These are phyloP conservation scores for Stomatorhinus walkeri DNA, from an alignment of 2,797 vertebrate genomes.

Conservation along the genomic window DNA sequence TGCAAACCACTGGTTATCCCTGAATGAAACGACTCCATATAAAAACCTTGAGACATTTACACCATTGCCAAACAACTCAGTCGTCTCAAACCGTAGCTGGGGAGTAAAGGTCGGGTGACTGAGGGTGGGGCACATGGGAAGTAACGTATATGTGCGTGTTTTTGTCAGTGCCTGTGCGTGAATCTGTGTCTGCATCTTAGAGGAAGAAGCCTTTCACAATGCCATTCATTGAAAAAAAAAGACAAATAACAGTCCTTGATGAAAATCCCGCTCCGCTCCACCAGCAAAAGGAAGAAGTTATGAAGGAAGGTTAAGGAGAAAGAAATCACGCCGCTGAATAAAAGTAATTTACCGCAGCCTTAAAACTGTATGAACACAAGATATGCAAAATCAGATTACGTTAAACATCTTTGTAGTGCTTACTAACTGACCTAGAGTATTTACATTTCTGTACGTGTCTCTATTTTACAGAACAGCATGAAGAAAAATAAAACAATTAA, in stretches of 20 bases:
- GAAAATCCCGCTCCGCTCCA: slow-evolving; percentile 1
- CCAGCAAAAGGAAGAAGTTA: slow-evolving; percentile 19
- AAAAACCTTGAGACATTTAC: neutral
- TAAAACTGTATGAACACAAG: slow-evolving; percentile 68
- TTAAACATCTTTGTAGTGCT: slow-evolving; percentile 35
- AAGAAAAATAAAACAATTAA: slow-evolving; percentile 52
- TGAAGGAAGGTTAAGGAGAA: slow-evolving; percentile 19
- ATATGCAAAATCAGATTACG: slow-evolving; percentile 80
- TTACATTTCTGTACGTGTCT: slow-evolving; percentile 52
- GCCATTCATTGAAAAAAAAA: neutral
- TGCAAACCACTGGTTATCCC: neutral
- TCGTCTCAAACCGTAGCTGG: neutral
- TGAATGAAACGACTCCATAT: neutral
- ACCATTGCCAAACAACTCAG: neutral
- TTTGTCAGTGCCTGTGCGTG: neutral
- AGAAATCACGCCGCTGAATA: slow-evolving; percentile 18
- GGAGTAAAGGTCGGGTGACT: neutral
- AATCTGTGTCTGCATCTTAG: neutral
- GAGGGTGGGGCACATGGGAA: neutral
- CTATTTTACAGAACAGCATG: slow-evolving; percentile 57
- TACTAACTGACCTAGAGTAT: slow-evolving; percentile 51
- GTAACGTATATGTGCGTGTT: neutral
- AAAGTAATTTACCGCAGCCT: slow-evolving; percentile 31
- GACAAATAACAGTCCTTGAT: neutral
- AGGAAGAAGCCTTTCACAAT: neutral